These are phyloP conservation scores for Clanis bilineata DNA, from an alignment of 2,888 invertebrate genomes.

Conservation along the genomic window DNA sequence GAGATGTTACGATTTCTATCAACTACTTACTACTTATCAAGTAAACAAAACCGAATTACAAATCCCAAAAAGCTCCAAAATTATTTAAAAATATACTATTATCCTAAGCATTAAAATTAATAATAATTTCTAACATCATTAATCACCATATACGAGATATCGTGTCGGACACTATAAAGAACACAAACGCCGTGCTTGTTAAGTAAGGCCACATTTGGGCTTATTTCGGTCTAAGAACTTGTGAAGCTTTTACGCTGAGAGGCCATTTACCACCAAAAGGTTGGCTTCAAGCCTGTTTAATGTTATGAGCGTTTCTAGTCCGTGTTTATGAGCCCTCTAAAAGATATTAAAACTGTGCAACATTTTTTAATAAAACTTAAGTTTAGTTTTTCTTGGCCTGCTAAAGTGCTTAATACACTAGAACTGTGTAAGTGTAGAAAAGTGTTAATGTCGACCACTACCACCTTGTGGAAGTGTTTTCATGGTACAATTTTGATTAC, in stretches of 20 bases:
- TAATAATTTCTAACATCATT: neutral
- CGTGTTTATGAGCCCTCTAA: slow-evolving; percentile 1
- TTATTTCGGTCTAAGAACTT: slow-evolving; percentile 26
- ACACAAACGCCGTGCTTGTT: slow-evolving; percentile 14
- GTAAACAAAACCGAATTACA: too few species aligned
- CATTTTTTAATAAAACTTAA: neutral
- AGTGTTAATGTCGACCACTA: too few species aligned
- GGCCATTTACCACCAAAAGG: slow-evolving; percentile 28
- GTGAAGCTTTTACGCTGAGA: slow-evolving; percentile 38
- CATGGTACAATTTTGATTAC: too few species aligned
- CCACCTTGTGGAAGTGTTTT: too few species aligned
- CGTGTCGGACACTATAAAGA: neutral
- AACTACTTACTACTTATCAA: too few species aligned
- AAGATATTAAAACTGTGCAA: slow-evolving; percentile 3
- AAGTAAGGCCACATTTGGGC: slow-evolving; percentile 29
- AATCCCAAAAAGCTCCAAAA: too few species aligned
- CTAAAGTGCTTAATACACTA: too few species aligned
- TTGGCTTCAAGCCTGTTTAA: slow-evolving; percentile 16
- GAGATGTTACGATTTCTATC: too few species aligned
- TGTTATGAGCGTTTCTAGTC: slow-evolving; percentile 4
- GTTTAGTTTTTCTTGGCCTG: too few species aligned
- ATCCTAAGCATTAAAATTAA: neutral
- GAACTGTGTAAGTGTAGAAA: too few species aligned
- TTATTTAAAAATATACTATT: too few species aligned
- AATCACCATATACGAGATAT: slow-evolving; percentile 2